phyloP scores from a whole-genome alignment of 2,888 invertebrate species.

The Sesia bembeciformis region DNA sequence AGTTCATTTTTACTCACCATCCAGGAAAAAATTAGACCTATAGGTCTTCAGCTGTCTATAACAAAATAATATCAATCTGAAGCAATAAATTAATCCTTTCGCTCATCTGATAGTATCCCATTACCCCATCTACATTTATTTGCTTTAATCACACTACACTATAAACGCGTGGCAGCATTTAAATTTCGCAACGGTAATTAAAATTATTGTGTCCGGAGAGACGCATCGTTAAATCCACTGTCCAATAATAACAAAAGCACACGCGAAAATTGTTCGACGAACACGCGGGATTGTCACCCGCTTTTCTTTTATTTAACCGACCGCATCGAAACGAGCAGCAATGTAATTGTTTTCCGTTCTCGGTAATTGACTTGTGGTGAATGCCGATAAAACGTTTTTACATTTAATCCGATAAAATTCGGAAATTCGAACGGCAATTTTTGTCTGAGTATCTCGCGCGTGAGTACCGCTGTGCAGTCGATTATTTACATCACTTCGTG shows the following conservation, averaged over 20 bases:
- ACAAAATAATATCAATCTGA: too few relatives aligned
- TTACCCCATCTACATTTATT: background rate
- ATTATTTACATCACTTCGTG: background rate
- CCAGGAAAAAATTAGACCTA: too few relatives aligned
- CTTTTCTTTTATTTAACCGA: constrained; percentile 33
- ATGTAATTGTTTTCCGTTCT: constrained; percentile 63
- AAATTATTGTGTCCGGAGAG: background rate
- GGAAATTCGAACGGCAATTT: constrained; percentile 15
- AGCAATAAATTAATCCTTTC: too few relatives aligned
- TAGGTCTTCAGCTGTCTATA: too few relatives aligned
- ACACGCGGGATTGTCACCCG: constrained; percentile 6
- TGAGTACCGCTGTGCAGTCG: background rate
- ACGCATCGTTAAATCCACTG: background rate
- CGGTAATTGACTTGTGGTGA: constrained; percentile 62
- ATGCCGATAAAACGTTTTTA: constrained; percentile 46
- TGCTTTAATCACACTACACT: background rate
- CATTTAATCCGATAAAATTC: constrained; percentile 32
- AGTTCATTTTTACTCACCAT: too few relatives aligned
- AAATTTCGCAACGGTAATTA: background rate
- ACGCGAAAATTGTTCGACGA: constrained; percentile 2
- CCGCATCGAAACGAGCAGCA: constrained; percentile 38
- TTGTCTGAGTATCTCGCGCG: constrained; percentile 1
- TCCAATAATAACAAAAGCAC: background rate
- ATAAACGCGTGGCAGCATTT: background rate
- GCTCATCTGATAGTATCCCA: too few relatives aligned